Base-by-base conservation (phyloP, 92 coral and sea anemone species). In the Pocillopora meandrina region DNA sequence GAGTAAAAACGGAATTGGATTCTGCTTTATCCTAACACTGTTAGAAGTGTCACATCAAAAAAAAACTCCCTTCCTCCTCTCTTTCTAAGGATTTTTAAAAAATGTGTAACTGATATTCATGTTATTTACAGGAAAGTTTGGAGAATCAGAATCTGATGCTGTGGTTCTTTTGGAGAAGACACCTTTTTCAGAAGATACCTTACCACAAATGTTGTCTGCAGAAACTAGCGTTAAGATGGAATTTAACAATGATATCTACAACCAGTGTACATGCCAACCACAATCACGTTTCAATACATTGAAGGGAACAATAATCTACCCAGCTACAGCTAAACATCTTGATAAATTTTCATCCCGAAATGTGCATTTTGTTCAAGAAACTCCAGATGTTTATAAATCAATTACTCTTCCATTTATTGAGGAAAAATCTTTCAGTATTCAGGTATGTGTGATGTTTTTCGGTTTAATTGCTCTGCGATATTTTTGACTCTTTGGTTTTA, bases 91-190 rank as follows among this genome's bases (percentile, higher is more conserved):
- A 42, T 42, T 42, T 42, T 4, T 18, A 7, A 64, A 18, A 21
- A 19, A 4, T 19, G 10, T 14, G 26, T 9, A 33, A 69, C 56
- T 21, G 35, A 57, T 60, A 23, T 73, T 56, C 17, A 55, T 65
- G 63, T 72, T 26, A 12, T 75, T 76, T 68, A 56, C 84, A 94
- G 98, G 96, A 59, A 92, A 88, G 74, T 88, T 92, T 82, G 86
- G 72, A 71, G 63, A 79, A 65, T 52, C 83, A 34, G 95, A 91
- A n/a, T 90, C 84, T 65, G 97, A 97, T 91, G 99, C 99, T 11
- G 98, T 97, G 16, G 91, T 91, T 73, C 89, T 97, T 36, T 86
- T 97, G 82, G 99, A 97, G 84, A 97, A 93, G 77, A 97, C 99
- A 18, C 99, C 99, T 55, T 94, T 97, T 86, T 86, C 97, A n/a